Percentiles rank a stretch among this genome's conserved stretches.
These are phyloP conservation scores for Columbina picui DNA, from an alignment of 2,113 vertebrate genomes.

Conservation along the genomic window DNA sequence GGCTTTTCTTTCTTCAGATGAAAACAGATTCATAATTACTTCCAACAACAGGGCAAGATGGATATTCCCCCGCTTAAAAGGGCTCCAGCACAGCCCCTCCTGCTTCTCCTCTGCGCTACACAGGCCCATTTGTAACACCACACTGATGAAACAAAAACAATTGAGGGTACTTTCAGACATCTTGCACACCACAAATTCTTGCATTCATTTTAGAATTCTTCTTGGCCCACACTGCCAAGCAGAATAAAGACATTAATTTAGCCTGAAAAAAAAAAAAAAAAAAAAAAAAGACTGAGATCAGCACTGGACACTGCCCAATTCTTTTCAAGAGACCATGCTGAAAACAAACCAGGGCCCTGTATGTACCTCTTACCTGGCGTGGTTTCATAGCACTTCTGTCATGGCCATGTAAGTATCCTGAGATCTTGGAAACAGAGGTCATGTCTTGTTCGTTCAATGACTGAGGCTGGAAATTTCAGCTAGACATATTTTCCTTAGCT, in stretches of 20 bases:
- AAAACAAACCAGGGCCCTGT: neutral
- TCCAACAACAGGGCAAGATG: neutral
- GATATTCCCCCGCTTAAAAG: neutral
- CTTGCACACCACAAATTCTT: conserved; percentile 52
- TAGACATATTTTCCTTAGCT: neutral
- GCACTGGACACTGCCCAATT: neutral
- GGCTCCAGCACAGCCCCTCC: neutral
- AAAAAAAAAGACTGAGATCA: conserved; percentile 34
- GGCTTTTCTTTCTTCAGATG: neutral
- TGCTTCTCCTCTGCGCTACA: neutral
- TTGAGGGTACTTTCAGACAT: conserved; percentile 15
- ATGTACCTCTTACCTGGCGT: neutral
- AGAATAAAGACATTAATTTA: conserved; percentile 58
- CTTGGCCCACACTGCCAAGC: conserved; percentile 48
- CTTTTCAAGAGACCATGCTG: neutral
- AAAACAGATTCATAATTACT: neutral
- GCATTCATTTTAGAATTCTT: conserved; percentile 59
- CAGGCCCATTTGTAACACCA: conserved; percentile 18
- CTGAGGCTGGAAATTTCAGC: neutral
- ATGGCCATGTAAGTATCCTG: accelerated
- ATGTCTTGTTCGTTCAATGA: neutral
- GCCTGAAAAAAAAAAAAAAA: neutral
- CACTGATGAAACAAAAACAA: conserved; percentile 21
- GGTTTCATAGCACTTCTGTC: neutral
- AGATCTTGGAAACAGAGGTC: neutral